Evolutionary conservation across 2,797 vertebrate species (phyloP), one percentile per base, ranked within the genome.

Genomic region (Eidolon dupreanum): DNA sequence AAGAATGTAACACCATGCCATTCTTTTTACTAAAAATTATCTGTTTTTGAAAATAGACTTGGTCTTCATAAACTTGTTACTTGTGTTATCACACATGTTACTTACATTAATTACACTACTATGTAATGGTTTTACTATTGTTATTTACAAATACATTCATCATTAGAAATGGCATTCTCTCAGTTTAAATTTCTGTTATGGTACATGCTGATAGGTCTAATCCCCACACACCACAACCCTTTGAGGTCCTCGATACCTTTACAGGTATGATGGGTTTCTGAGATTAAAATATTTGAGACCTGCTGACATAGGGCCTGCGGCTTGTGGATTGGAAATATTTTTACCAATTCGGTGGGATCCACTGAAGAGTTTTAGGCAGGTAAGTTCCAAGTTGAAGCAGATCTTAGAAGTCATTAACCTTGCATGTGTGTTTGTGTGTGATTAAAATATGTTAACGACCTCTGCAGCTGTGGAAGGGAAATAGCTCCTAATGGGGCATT

Each of bases 321-420:
- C 3, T n/a, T 19, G 26, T 5, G 49, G 53, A 17, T 28, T 86
- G 82, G 26, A 8, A 11, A 22, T 46, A 11, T 55, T 71, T 63
- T 85, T 26, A 53, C 11, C 41, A 43, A 13, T 1, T 49, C 8
- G 1, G 49, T 10, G 22, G n/a, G 70, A 46, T 6, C 13, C n/a
- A 6, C 63, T 36, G 53, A 87, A 77, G 74, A 61, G n/a, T 85
- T 81, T 85, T 68, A 36, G 57, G 33, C 49, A 92, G 55, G 46
- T 28, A 57, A 73, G 15, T 61, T 93, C 46, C n/a, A 51, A 46
- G 63, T 53, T 2, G 8, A 51, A 82, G 68, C 68, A 70, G 53
- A 88, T 94, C 70, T 86, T 82, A 43, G 90, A 88, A 87, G 57
- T 55, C 90, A 84, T 93, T 94, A 87, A 91, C 79, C 83, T 96